phyloP scores from a whole-genome alignment of 1,140 invertebrate genomes.

The Radopholus similis region DNA sequence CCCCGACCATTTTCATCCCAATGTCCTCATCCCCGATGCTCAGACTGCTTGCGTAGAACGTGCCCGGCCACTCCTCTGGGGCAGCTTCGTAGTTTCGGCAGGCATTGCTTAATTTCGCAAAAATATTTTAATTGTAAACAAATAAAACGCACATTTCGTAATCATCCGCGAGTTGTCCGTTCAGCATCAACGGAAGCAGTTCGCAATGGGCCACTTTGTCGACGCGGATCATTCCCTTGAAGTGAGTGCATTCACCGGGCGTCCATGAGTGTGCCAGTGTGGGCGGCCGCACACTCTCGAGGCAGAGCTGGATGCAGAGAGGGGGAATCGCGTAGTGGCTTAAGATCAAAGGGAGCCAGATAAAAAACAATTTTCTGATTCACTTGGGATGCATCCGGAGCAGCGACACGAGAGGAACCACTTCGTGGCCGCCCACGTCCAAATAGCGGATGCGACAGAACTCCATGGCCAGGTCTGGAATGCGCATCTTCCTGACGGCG shows the following conservation, averaged over 20 bases:
- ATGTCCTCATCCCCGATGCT: not conserved
- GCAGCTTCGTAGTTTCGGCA: not conserved
- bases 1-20: slow-evolving; percentile 2
- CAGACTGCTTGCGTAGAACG: not conserved
- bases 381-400: slow-evolving; percentile 17
- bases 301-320: slow-evolving; percentile 16
- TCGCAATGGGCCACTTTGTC: too few species aligned
- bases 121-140: not conserved
- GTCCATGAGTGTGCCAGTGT: slow-evolving; percentile 2
- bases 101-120: not conserved
- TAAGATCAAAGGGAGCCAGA: too few species aligned
- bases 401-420: slow-evolving; percentile 20
- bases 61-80: slow-evolving; percentile 1
- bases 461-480: slow-evolving; percentile 8
- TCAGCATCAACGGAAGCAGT: too few species aligned
- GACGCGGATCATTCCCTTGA: not conserved
- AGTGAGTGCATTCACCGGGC: not conserved
- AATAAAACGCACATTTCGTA: not conserved
- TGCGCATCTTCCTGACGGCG: not conserved
- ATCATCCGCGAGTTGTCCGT: too few species aligned
- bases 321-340: slow-evolving; percentile 21
- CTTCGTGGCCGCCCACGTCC: slow-evolving; percentile 22
- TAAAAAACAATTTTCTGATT: slow-evolving; percentile 10
- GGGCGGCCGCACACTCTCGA: slow-evolving; percentile 14
- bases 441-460: slow-evolving; percentile 28